Conservation (phyloP, 2,113 vertebrate species). For the Takifugu bimaculatus region DNA sequence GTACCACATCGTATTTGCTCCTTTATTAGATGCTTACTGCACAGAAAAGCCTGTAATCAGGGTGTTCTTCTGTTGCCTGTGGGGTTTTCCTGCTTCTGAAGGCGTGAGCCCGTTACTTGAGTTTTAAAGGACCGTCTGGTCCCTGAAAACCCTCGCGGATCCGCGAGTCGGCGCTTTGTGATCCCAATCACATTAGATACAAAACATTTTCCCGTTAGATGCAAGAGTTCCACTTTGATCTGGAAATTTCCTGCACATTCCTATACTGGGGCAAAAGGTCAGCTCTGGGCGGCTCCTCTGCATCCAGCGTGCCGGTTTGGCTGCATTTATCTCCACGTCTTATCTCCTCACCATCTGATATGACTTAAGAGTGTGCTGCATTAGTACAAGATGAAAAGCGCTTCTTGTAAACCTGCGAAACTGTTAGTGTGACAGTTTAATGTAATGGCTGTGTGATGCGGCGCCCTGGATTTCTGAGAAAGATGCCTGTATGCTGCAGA, state of each 20-base stretch:
- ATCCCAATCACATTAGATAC: conserved; percentile 61
- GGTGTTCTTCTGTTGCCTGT: not conserved
- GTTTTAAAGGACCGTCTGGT: not conserved
- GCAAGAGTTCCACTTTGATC: conserved; percentile 17
- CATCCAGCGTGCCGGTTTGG: too few relatives aligned
- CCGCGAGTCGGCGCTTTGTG: conserved; percentile 49
- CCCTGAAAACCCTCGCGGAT: conserved; percentile 23
- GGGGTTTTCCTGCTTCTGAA: not conserved
- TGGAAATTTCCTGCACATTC: not conserved
- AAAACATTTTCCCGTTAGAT: conserved; percentile 26
- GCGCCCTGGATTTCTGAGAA: conserved; percentile 39
- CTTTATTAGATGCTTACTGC: not conserved
- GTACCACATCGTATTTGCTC: conserved; percentile 5
- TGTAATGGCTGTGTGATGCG: conserved; percentile 9
- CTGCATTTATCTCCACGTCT: too few relatives aligned
- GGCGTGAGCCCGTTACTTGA: too few relatives aligned
- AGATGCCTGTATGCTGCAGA: conserved; percentile 42
- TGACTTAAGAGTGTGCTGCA: too few relatives aligned
- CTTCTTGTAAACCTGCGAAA: conserved; percentile 5
- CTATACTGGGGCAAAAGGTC: too few relatives aligned
- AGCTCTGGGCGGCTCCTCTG: too few relatives aligned
- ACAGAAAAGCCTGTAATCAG: not conserved
- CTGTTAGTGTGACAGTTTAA: conserved; percentile 35
- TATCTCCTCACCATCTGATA: too few relatives aligned
- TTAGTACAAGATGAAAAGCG: not conserved